Evolutionary conservation across 2,888 invertebrate species (phyloP).

Genomic region (Geotrupes spiniger): DNA sequence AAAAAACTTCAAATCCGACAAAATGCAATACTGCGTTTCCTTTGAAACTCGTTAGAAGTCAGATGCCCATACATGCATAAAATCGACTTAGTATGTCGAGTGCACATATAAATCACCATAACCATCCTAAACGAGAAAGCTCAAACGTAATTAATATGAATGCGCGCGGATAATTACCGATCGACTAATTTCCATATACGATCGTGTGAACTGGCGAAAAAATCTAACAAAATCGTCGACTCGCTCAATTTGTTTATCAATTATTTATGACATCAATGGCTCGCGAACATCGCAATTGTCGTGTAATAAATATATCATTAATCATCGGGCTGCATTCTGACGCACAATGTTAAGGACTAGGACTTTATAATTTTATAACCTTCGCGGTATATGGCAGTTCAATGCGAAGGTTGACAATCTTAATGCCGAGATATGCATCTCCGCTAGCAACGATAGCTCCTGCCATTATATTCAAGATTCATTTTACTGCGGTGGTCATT

Average conservation of each 20-base stretch:
- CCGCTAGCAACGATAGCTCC: not conserved
- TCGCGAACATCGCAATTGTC: conserved; percentile 8
- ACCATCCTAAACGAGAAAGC: too few species aligned
- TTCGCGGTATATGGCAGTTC: not conserved
- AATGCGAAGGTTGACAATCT: conserved; percentile 2
- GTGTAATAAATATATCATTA: conserved; percentile 28
- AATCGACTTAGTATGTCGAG: too few species aligned
- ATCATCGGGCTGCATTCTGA: conserved; percentile 24
- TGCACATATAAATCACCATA: too few species aligned
- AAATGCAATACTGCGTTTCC: too few species aligned
- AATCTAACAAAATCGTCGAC: too few species aligned
- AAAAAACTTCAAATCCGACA: too few species aligned
- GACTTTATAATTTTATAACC: conserved; percentile 25
- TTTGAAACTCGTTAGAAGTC: too few species aligned
- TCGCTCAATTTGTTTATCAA: not conserved
- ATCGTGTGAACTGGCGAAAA: too few species aligned
- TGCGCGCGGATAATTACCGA: too few species aligned
- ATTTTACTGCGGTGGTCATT: not conserved
- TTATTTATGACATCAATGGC: not conserved
- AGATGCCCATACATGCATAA: too few species aligned
- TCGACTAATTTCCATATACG: too few species aligned
- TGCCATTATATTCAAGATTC: conserved; percentile 2
- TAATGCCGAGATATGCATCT: conserved; percentile 4
- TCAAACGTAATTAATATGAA: too few species aligned
- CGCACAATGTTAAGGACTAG: conserved; percentile 24